phyloP scores from a whole-genome alignment of 2,888 invertebrate genomes.

The Dolichopus griseipennis region DNA sequence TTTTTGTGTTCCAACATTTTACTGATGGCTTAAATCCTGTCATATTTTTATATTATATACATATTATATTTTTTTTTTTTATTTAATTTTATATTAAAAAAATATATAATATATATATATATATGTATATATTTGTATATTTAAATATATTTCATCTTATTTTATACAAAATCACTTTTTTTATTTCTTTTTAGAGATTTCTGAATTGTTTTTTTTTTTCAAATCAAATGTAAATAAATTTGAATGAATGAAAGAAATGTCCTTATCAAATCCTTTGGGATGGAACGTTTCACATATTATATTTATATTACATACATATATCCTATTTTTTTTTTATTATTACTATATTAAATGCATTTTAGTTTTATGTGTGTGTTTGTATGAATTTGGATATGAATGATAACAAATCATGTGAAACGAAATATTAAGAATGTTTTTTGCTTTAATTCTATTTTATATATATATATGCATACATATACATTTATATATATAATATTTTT shows the following conservation, averaged over 20 bases:
- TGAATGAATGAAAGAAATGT: not conserved
- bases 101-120: not conserved
- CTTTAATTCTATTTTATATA: not conserved
- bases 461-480: no score
- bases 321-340: not conserved
- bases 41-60: not conserved
- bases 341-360: no score
- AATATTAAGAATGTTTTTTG: not conserved
- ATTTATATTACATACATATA: not conserved
- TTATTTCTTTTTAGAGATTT: not conserved
- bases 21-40: not conserved
- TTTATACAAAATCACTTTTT: no score
- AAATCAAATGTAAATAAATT: not conserved
- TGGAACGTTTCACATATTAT: not conserved
- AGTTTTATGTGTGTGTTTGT: no score
- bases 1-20: not conserved
- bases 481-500: not conserved
- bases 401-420: not conserved
- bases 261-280: constrained; percentile 6
- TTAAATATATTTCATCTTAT: no score
- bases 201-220: not conserved
- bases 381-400: no score
- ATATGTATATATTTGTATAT: no score
- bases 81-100: constrained; percentile 1
- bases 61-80: not conserved